Conservation (phyloP, 2,113 vertebrate genomes). For the Ahaetulla prasina region DNA sequence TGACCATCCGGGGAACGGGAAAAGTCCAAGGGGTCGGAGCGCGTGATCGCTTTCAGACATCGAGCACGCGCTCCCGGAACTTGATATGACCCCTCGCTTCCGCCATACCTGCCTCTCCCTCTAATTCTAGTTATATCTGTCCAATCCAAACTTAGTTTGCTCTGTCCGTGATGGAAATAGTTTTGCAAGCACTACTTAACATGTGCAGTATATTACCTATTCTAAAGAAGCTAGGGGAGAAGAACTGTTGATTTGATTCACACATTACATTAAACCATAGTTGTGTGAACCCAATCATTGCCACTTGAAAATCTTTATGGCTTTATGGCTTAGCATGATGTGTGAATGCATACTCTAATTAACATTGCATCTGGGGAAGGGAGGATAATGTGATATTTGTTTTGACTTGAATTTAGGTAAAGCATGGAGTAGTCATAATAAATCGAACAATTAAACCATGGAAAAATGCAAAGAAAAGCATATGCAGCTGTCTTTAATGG, state of each 20-base stretch:
- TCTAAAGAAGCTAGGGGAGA: neutral
- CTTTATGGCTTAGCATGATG: neutral
- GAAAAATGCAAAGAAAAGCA: neutral
- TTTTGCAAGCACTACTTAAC: neutral
- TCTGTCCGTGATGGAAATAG: neutral
- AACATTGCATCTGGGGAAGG: neutral
- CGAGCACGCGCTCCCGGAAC: no score
- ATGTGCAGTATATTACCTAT: neutral
- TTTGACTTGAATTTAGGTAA: fast-evolving
- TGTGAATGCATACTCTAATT: neutral
- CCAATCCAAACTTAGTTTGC: neutral
- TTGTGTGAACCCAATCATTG: neutral
- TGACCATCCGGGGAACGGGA: no score
- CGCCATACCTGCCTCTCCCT: no score
- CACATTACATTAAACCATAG: neutral
- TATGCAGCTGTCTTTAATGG: neutral
- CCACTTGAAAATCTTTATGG: neutral
- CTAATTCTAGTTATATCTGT: neutral
- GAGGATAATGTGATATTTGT: slow-evolving; percentile 1
- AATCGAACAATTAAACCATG: slow-evolving; percentile 5
- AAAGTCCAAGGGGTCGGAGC: no score
- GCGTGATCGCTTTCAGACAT: no score
- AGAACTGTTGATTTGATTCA: neutral
- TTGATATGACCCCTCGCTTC: no score
- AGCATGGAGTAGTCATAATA: slow-evolving; percentile 4